Evolutionary conservation across 2,797 vertebrate species (phyloP).

Genomic region (Trachops cirrhosus): DNA sequence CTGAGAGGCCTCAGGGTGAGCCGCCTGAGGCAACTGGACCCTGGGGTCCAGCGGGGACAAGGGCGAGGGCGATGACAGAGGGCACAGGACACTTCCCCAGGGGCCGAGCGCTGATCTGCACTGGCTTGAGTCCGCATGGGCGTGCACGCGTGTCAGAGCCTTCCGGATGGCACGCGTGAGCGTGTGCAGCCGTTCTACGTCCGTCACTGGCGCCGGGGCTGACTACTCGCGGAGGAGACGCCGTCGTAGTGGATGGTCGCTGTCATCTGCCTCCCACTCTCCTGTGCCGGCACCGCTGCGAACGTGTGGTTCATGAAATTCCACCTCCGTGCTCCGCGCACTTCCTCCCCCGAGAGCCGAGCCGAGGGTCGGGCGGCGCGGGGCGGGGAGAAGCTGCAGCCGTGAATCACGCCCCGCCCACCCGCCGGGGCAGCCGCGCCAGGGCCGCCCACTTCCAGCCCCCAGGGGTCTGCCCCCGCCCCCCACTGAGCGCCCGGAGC

Average conservation of each 20-base stretch:
- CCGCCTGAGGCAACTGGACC: background rate
- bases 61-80: background rate
- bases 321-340: rapidly evolving
- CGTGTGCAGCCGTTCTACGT: rapidly evolving
- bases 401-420: background rate
- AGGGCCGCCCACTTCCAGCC: too few species aligned
- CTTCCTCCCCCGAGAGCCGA: too few species aligned
- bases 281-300: background rate
- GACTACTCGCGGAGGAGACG: rapidly evolving
- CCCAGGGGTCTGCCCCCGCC: too few species aligned
- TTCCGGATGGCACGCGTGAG: rapidly evolving
- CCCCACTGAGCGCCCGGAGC: background rate
- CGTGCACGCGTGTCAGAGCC: background rate
- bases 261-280: background rate
- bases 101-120: rapidly evolving
- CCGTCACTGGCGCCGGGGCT: background rate
- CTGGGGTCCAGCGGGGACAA: too few species aligned
- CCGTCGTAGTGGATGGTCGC: background rate
- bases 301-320: background rate
- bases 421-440: background rate
- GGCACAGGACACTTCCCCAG: background rate
- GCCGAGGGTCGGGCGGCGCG: too few species aligned
- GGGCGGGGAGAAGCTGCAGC: too few species aligned
- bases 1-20: rapidly evolving
- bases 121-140: background rate